These are phyloP conservation scores for Drosophila dunni DNA, from an alignment of 1,140 invertebrate genomes.

Conservation along the genomic window DNA sequence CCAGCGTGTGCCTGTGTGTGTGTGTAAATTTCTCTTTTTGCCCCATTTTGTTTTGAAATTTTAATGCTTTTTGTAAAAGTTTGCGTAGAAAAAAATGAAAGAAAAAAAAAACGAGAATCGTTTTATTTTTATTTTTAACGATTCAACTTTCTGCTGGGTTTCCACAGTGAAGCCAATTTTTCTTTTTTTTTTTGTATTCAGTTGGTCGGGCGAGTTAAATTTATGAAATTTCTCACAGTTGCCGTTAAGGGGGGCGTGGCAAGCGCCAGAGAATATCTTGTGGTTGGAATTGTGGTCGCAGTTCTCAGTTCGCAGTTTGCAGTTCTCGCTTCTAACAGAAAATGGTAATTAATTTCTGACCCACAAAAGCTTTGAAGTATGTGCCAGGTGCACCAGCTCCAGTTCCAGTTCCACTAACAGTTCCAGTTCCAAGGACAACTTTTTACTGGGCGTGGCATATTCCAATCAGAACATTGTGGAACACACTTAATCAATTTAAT, in stretches of 20 bases:
- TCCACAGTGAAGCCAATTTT: constrained; percentile 45
- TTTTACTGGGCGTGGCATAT: background rate
- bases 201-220: constrained; percentile 57
- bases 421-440: constrained; percentile 1
- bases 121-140: constrained; percentile 58
- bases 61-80: constrained; percentile 70
- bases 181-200: constrained; percentile 32
- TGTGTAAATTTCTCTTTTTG: background rate
- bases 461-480: constrained; percentile 45
- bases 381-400: constrained; percentile 16
- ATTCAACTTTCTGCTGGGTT: constrained; percentile 69
- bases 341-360: constrained; percentile 40
- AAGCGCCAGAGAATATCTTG: constrained; percentile 17
- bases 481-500: constrained; percentile 76
- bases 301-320: constrained; percentile 1
- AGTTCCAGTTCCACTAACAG: background rate
- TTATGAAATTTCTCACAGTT: constrained; percentile 68
- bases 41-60: constrained; percentile 50
- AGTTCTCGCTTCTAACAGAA: too few species aligned
- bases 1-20: background rate
- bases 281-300: constrained; percentile 18
- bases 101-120: background rate
- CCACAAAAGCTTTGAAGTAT: constrained; percentile 19
- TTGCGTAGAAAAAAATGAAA: constrained; percentile 27
- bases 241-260: constrained; percentile 13